Evolutionary conservation across 2,797 vertebrate genomes (phyloP).

Genomic region (Girardinus metallicus): DNA sequence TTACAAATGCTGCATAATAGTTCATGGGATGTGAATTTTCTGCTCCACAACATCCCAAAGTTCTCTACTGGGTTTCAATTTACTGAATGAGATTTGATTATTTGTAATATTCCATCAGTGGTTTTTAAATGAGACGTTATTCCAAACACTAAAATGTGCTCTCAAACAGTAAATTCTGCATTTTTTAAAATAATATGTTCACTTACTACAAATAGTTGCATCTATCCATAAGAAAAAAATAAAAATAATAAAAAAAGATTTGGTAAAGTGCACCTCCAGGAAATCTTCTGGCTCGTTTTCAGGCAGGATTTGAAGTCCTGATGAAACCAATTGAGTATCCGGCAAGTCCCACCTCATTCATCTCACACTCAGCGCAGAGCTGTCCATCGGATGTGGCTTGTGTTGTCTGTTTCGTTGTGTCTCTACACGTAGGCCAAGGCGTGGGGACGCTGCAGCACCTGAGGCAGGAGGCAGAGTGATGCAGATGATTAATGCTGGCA

Average conservation of each 20-base stretch:
- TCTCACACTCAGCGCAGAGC: conserved; percentile 25
- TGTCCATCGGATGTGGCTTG: conserved; percentile 41
- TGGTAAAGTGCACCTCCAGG: neutral
- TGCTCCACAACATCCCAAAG: neutral
- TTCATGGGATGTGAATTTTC: neutral
- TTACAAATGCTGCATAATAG: neutral
- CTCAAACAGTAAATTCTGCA: neutral
- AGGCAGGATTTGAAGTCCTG: conserved; percentile 5
- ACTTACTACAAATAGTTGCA: neutral
- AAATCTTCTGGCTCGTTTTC: conserved; percentile 8
- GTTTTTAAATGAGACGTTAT: neutral
- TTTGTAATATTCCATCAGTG: neutral
- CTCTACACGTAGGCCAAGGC: conserved; percentile 20
- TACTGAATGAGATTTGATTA: neutral
- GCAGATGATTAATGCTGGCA: conserved; percentile 63
- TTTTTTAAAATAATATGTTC: neutral
- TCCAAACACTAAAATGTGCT: neutral
- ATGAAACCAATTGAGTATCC: conserved; percentile 20
- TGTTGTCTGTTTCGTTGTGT: conserved; percentile 46
- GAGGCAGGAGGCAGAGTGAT: conserved; percentile 55
- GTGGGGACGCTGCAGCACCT: conserved; percentile 50
- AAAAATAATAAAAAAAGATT: neutral
- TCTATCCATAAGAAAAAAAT: neutral
- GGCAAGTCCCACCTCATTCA: conserved; percentile 22
- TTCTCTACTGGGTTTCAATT: neutral